A percentile compares a stretch with the other conserved stretches of the same genome.
Conservation (phyloP, 2,888 invertebrate genomes). For the Campoplex nolae region DNA sequence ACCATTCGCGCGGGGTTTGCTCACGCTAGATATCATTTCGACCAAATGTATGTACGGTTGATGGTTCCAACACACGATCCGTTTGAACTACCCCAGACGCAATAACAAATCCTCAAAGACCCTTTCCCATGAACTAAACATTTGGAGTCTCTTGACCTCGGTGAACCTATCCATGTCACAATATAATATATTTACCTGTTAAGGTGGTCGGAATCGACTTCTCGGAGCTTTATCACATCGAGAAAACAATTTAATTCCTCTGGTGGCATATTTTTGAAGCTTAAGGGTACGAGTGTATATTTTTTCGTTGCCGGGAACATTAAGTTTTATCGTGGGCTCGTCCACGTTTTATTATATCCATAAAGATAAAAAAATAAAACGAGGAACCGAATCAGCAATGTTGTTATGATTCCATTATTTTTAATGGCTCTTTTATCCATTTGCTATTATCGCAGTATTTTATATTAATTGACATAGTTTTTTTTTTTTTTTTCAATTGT, state of each 20-base stretch:
- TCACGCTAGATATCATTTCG: slow-evolving; percentile 35
- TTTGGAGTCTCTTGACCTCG: slow-evolving; percentile 30
- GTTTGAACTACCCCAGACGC: slow-evolving; percentile 1
- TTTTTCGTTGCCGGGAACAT: background rate
- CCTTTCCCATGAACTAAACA: background rate
- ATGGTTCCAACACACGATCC: slow-evolving; percentile 27
- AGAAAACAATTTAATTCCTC: background rate
- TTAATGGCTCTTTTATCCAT: background rate
- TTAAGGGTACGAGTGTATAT: background rate
- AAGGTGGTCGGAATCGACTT: background rate
- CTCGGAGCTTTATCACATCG: slow-evolving; percentile 1
- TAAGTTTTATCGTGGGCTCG: background rate
- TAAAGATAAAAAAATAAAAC: background rate
- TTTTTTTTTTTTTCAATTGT: background rate
- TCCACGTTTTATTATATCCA: background rate
- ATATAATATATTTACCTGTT: slow-evolving; percentile 1
- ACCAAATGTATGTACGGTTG: slow-evolving; percentile 3
- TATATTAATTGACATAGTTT: background rate
- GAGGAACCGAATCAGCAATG: background rate
- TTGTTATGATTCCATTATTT: background rate
- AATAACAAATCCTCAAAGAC: slow-evolving; percentile 15
- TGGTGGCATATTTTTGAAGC: background rate
- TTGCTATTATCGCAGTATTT: background rate
- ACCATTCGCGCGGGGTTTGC: slow-evolving; percentile 11
- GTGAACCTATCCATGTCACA: slow-evolving; percentile 6